phyloP scores from a whole-genome alignment of 2,888 invertebrate genomes.

The Bombyx huttoni region DNA sequence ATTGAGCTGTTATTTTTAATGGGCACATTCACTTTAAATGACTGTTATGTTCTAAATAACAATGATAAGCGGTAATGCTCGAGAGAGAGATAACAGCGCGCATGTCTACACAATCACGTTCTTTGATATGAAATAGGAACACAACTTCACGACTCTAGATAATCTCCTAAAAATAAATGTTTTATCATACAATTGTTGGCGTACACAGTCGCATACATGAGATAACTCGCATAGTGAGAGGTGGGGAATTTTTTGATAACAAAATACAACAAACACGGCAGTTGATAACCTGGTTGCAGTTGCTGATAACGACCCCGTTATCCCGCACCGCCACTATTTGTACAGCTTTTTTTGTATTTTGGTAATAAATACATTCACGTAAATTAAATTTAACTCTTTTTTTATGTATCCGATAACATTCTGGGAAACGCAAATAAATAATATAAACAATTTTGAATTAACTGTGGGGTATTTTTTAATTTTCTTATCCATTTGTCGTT shows the following conservation, averaged over 20 bases:
- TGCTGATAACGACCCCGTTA: slow-evolving; percentile 41
- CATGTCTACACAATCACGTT: slow-evolving; percentile 25
- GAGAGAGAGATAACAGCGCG: slow-evolving; percentile 15
- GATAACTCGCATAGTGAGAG: slow-evolving; percentile 41
- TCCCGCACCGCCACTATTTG: slow-evolving; percentile 8
- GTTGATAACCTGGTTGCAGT: slow-evolving; percentile 62
- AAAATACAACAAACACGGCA: slow-evolving; percentile 45
- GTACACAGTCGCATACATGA: slow-evolving; percentile 27
- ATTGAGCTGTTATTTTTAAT: slow-evolving; percentile 17
- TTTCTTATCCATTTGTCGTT: background rate
- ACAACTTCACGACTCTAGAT: slow-evolving; percentile 22
- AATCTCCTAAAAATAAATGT: slow-evolving; percentile 43
- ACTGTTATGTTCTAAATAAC: slow-evolving; percentile 23
- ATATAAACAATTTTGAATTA: background rate
- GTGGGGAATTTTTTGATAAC: slow-evolving; percentile 52
- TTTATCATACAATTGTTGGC: slow-evolving; percentile 41
- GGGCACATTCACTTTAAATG: slow-evolving; percentile 2
- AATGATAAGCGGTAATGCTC: slow-evolving; percentile 21
- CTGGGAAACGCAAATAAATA: background rate
- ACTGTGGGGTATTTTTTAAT: background rate
- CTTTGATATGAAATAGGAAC: slow-evolving; percentile 18
- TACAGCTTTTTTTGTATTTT: background rate
- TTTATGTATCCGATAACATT: background rate
- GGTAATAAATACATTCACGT: background rate
- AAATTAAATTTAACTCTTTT: background rate